A percentile compares a stretch with the other conserved stretches of the same genome.
Evolutionary conservation across 2,797 vertebrate species (phyloP).

Genomic region (Rhodeus uyekii): DNA sequence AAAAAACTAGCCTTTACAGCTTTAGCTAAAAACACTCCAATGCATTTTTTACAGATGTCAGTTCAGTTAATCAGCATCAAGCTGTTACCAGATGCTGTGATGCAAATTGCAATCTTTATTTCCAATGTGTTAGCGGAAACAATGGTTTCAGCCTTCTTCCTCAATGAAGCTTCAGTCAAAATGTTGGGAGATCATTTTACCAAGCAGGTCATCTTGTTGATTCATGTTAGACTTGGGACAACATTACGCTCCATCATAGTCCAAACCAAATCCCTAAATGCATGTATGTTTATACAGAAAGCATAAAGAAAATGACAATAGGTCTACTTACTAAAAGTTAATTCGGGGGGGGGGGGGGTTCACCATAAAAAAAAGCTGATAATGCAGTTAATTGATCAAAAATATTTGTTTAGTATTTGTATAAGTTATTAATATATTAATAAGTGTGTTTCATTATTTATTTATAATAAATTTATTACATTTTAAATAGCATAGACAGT

Average conservation of each 20-base stretch:
- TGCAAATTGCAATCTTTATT: conserved; percentile 2
- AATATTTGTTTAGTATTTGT: background rate
- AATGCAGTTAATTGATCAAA: background rate
- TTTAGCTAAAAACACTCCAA: background rate
- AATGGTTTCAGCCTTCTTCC: background rate
- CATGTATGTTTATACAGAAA: no score
- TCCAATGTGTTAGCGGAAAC: background rate
- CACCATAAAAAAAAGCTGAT: background rate
- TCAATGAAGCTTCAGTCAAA: background rate
- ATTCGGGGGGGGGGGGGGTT: no score
- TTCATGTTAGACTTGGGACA: background rate
- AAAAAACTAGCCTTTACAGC: background rate
- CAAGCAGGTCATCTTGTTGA: background rate
- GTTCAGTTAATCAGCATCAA: conserved; percentile 21
- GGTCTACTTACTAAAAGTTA: no score
- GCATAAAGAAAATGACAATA: no score
- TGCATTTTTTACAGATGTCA: conserved; percentile 1
- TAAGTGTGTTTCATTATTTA: background rate
- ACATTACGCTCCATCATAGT: background rate
- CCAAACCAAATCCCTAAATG: background rate
- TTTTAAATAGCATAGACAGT: background rate
- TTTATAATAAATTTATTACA: background rate
- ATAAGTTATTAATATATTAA: background rate
- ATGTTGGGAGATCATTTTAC: background rate
- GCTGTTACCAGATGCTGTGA: conserved; percentile 9